phyloP scores from a whole-genome alignment of 2,113 vertebrate genomes.

The Gasterosteus nipponicus region DNA sequence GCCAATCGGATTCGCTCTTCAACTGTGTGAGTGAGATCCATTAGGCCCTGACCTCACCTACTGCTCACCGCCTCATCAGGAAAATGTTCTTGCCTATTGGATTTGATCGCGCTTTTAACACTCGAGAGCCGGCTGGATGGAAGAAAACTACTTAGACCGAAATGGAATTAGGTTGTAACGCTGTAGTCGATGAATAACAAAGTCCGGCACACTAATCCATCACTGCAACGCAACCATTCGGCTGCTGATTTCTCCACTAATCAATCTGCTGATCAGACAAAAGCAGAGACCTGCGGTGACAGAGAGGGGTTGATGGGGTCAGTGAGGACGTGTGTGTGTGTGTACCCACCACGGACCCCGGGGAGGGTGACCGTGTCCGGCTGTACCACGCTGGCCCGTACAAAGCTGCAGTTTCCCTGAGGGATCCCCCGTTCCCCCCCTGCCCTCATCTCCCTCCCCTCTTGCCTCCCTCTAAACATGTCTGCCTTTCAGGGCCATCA shows the following conservation, averaged over 20 bases:
- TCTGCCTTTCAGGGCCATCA: conserved; percentile 13
- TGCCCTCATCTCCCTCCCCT: background rate
- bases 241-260: conserved; percentile 50
- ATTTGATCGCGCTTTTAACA: conserved; percentile 70
- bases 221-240: conserved; percentile 58
- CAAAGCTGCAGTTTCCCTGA: conserved; percentile 32
- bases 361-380: conserved; percentile 49
- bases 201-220: conserved; percentile 58
- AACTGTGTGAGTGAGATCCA: conserved; percentile 49
- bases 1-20: conserved; percentile 52
- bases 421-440: conserved; percentile 28
- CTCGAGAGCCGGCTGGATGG: conserved; percentile 41
- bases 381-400: conserved; percentile 59
- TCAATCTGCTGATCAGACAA: conserved; percentile 61
- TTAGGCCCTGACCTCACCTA: conserved; percentile 69
- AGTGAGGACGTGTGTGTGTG: conserved; percentile 4
- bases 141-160: conserved; percentile 54
- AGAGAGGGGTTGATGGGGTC: conserved; percentile 21
- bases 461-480: conserved; percentile 14
- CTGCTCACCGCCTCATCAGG: conserved; percentile 64
- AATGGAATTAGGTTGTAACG: conserved; percentile 69
- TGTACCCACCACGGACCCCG: conserved; percentile 28
- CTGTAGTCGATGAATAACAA: conserved; percentile 58
- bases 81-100: conserved; percentile 56
- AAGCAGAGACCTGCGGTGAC: conserved; percentile 36